Percentiles rank a stretch among this genome's conserved stretches.
Evolutionary conservation across 2,888 invertebrate species (phyloP).

Genomic region (Erynnis tages): DNA sequence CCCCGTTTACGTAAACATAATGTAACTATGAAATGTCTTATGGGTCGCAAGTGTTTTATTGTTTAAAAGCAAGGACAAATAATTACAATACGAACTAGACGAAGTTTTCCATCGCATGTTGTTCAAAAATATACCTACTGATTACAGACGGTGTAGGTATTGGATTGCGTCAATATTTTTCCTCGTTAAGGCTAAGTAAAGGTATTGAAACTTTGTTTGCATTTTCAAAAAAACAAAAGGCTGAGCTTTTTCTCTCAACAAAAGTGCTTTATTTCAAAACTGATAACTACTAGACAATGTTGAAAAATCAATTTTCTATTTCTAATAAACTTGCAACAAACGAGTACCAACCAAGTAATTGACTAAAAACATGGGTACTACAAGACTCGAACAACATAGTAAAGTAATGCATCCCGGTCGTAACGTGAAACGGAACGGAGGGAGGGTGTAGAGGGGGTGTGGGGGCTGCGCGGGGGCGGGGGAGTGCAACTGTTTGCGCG

Average conservation of each 20-base stretch:
- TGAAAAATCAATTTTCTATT: too few species aligned
- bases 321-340: constrained; percentile 1
- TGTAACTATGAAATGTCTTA: constrained; percentile 59
- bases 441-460: constrained; percentile 42
- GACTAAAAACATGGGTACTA: constrained; percentile 16
- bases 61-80: constrained; percentile 30
- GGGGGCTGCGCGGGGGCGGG: constrained; percentile 36
- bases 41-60: constrained; percentile 30
- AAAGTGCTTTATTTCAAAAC: too few species aligned
- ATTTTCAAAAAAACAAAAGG: too few species aligned
- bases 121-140: too few species aligned
- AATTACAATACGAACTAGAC: too few species aligned
- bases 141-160: too few species aligned
- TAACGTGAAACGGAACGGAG: constrained; percentile 36
- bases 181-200: too few species aligned
- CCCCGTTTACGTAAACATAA: constrained; percentile 69
- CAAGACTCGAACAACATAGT: constrained; percentile 20
- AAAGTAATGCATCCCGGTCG: constrained; percentile 24
- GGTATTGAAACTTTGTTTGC: too few species aligned
- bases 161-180: too few species aligned
- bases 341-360: constrained; percentile 3
- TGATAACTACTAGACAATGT: too few species aligned
- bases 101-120: too few species aligned
- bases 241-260: too few species aligned
- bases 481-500: constrained; percentile 46